Conservation (phyloP, 1,140 invertebrate species). For the Formica exsecta region DNA sequence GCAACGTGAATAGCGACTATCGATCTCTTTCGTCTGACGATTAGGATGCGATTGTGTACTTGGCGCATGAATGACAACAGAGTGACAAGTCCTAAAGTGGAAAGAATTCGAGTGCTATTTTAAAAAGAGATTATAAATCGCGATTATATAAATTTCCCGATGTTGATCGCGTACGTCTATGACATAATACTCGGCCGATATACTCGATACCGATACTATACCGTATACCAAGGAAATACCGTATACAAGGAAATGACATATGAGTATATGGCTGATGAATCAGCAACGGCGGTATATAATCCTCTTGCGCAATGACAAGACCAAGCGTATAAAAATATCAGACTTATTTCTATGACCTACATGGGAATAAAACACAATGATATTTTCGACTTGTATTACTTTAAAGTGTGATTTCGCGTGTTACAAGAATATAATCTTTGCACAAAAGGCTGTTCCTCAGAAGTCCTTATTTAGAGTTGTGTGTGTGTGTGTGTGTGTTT, state of each 20-base stretch:
- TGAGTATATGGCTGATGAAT: not conserved
- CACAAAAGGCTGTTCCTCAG: not conserved
- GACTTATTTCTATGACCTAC: too few relatives aligned
- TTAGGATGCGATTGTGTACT: too few relatives aligned
- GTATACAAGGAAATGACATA: too few relatives aligned
- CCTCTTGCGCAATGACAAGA: slow-evolving; percentile 12
- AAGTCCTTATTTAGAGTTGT: not conserved
- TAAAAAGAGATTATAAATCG: too few relatives aligned
- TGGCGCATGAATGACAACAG: not conserved
- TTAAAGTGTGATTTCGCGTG: not conserved
- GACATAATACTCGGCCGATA: not conserved
- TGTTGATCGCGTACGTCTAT: not conserved
- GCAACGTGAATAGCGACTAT: not conserved
- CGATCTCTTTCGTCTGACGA: not conserved
- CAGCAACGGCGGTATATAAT: slow-evolving; percentile 6
- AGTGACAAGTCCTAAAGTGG: not conserved
- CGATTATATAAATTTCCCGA: too few relatives aligned
- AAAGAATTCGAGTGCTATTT: too few relatives aligned
- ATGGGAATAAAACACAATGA: too few relatives aligned
- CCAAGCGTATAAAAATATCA: too few relatives aligned
- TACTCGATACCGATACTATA: not conserved
- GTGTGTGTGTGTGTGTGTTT: too few relatives aligned
- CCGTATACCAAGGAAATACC: not conserved
- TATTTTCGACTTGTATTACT: not conserved
- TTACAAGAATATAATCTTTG: not conserved